Percentiles rank a stretch among this genome's conserved stretches.
Evolutionary conservation across 1,140 invertebrate genomes (phyloP).

Genomic region (Drosophila ohnishii): DNA sequence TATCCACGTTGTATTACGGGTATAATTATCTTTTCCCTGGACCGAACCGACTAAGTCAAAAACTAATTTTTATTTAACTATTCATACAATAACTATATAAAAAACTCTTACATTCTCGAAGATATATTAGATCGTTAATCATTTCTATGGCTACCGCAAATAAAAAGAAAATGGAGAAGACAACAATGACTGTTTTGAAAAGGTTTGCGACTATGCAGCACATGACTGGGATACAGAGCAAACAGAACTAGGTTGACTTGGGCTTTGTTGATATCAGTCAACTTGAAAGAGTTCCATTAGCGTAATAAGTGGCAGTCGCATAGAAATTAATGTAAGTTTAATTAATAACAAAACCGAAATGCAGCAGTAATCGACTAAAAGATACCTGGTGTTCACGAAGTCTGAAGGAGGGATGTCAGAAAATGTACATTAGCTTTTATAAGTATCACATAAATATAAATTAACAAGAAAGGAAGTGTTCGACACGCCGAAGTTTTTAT

Average conservation of each 20-base stretch:
- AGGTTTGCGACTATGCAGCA: neutral
- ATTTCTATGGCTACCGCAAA: too few species aligned
- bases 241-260: neutral
- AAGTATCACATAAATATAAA: too few species aligned
- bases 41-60: neutral
- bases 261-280: too few species aligned
- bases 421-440: too few species aligned
- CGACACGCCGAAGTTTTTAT: too few species aligned
- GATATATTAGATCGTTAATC: too few species aligned
- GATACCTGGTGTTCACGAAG: neutral
- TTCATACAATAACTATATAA: too few species aligned
- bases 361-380: neutral
- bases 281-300: neutral
- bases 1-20: neutral
- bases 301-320: neutral
- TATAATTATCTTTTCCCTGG: fast-evolving
- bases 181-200: neutral
- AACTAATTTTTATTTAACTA: neutral
- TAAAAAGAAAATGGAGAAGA: neutral
- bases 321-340: neutral
- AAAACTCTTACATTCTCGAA: neutral
- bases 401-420: neutral
- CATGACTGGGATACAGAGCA: neutral
- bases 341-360: neutral
- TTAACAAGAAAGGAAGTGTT: too few species aligned